Evolutionary conservation across 64 coral and sea anemone genomes (phyloP), one percentile per base, ranked within the genome.

Genomic region (Catalaphyllia jardinei): DNA sequence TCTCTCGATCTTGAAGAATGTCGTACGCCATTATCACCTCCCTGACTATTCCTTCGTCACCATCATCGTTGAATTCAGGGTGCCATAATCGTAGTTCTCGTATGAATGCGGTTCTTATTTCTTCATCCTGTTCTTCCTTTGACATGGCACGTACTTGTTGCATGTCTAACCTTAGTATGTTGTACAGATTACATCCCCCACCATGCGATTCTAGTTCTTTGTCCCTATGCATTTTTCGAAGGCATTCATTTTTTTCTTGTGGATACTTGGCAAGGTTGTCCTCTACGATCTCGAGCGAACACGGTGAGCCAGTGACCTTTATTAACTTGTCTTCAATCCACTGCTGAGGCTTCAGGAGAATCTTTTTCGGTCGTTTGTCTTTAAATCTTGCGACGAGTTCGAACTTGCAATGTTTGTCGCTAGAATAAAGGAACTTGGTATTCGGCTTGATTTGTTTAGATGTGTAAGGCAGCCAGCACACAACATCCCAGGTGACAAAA

Each of bases 21-120:
- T 88, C 86, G 27, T 88, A 88, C 1, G 93, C 93, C 27, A 22
- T 27, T 16, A 92, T 95, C 14, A 95, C 63, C 42, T 95, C 77
- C 8, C 54, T 10, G 15, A 86, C 89, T 27, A 88, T 76, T 33
- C 78, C 83, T 65, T 46, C 84, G 67, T 91, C 85, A 12, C 57
- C 92, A 31, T 35, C 31, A 42, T 94, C 92, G 22, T 78, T 57
- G 54, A 57, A 57, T 57, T 57, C 54, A 2, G 54, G 92, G 65
- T 86, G 92, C 87, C 92, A 94, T 60, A 80, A 75, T 29, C 24
- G 73, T 38, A 90, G 57, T 63, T 94, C 57, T 78, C 39, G 63
- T 15, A 14, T 39, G 49, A 57, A 94, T 29, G 89, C 85, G 50
- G 75, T 84, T 24, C 57, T 77, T 0, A 95, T 87, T 7, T 67